Evolutionary conservation across 2,797 vertebrate species (phyloP), one percentile per base, ranked within the genome.

Genomic region (Cichlasoma orientale): DNA sequence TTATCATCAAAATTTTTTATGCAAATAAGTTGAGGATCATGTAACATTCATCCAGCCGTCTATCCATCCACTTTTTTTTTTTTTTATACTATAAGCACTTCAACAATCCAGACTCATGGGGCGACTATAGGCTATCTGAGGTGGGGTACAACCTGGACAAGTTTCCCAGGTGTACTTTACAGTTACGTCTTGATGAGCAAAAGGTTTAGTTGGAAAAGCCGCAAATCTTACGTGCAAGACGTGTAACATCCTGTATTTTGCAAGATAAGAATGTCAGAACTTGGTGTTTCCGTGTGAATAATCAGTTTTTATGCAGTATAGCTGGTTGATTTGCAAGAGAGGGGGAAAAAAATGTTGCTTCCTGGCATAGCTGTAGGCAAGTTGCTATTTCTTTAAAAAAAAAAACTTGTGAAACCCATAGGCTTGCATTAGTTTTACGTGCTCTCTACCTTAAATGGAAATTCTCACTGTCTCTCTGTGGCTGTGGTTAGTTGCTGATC

Each of bases 371-470:
- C 25, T 56, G 7, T 29, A 29, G 7, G 25, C 25, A 56, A 56
- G 14, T 56, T 56, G 14, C 14, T 18, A 4, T 27, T 56, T 31
- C 7, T 56, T 2, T 1, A 50, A 52, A 52, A 44, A 36, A n/a
- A 52, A 52, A 52, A 59, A 50, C 6, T 8, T 69, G 75, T 56
- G 70, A 86, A 72, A 86, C 19, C 23, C 61, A 47, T 16, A 36
- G 25, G 50, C 27, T 56, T 33, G 44, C 47, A 16, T 70, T 66
- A 18, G 3, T 63, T 75, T 72, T 7, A 77, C 72, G n/a, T 21
- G 4, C 33, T 14, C 21, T 9, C 33, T 77, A 53, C 93, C 90
- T 92, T 93, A 90, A 86, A 92, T 90, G 92, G 94, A 88, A 81
- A 82, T 82, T 56, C 16, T 83, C 47, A 27, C 27, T 56, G 5